Evolutionary conservation across 2,888 invertebrate genomes (phyloP).

Genomic region (Oligia fasciuncula): DNA sequence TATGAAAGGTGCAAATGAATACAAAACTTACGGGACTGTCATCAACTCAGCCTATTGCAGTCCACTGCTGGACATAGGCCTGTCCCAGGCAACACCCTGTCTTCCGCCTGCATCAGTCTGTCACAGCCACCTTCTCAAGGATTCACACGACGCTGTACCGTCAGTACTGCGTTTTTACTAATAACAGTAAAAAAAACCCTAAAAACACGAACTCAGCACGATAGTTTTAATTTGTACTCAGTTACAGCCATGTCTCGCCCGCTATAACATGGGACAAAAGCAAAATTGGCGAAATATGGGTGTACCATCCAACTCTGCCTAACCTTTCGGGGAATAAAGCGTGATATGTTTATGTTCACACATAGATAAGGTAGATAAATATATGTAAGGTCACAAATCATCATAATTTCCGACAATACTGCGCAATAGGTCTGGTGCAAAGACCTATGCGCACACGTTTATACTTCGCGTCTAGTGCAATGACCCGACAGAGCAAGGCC

Average conservation of each 20-base stretch:
- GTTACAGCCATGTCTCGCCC: background rate
- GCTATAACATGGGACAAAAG: background rate
- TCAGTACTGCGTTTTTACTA: background rate
- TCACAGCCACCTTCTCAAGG: background rate
- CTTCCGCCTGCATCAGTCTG: background rate
- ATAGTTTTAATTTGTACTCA: background rate
- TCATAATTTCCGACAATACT: conserved; percentile 11
- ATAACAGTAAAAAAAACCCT: background rate
- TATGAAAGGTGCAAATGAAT: background rate
- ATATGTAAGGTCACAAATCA: background rate
- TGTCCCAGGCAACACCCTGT: background rate
- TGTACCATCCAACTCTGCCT: background rate
- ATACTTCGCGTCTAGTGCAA: conserved; percentile 35
- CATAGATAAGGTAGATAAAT: background rate
- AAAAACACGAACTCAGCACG: background rate
- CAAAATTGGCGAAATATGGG: background rate
- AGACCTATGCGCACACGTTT: conserved; percentile 28
- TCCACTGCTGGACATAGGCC: background rate
- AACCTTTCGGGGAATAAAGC: background rate
- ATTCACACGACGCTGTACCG: background rate
- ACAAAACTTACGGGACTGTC: background rate
- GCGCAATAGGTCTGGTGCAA: conserved; percentile 34
- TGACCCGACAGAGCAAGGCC: conserved; percentile 47
- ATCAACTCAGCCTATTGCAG: background rate
- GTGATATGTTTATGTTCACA: background rate